Percentiles rank a stretch among this genome's conserved stretches.
These are phyloP conservation scores for Parambassis ranga DNA, from an alignment of 2,797 vertebrate species.

Conservation along the genomic window DNA sequence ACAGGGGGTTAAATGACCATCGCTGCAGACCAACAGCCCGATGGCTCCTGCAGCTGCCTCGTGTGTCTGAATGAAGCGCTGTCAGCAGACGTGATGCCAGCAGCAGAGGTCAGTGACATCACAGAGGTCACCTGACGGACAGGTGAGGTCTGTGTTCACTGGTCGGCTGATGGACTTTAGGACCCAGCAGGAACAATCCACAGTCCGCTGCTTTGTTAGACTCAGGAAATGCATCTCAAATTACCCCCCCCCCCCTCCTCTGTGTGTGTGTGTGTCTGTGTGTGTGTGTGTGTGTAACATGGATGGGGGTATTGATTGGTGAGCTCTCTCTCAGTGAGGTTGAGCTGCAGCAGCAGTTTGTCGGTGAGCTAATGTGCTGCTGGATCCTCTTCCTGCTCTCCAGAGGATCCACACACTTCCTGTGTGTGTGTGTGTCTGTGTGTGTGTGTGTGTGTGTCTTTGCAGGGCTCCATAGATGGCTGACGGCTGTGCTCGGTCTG, in stretches of 20 bases:
- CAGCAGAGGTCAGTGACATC: too few species aligned
- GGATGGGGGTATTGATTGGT: constrained; percentile 11
- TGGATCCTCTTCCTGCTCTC: not conserved
- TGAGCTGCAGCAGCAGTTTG: constrained; percentile 17
- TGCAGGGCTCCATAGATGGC: too few species aligned
- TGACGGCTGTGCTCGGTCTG: too few species aligned
- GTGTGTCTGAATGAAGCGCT: too few species aligned
- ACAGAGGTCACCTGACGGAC: too few species aligned
- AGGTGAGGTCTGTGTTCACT: not conserved
- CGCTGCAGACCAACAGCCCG: too few species aligned
- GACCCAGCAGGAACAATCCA: constrained; percentile 26
- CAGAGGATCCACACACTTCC: not conserved
- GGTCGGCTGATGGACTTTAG: not conserved
- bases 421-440: too few species aligned
- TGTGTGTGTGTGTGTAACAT: not conserved
- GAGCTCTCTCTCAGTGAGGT: not conserved
- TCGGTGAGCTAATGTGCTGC: not conserved
- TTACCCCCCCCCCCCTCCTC: constrained; percentile 17
- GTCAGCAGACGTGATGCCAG: too few species aligned
- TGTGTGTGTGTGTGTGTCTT: too few species aligned
- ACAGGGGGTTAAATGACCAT: too few species aligned
- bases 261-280: not conserved
- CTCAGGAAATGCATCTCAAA: constrained; percentile 56
- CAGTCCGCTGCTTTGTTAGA: constrained; percentile 30
- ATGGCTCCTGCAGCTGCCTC: too few species aligned